Percentiles rank a stretch among this genome's conserved stretches.
phyloP scores from a whole-genome alignment of 2,797 vertebrate genomes.

The Pseudomugil tenellus region DNA sequence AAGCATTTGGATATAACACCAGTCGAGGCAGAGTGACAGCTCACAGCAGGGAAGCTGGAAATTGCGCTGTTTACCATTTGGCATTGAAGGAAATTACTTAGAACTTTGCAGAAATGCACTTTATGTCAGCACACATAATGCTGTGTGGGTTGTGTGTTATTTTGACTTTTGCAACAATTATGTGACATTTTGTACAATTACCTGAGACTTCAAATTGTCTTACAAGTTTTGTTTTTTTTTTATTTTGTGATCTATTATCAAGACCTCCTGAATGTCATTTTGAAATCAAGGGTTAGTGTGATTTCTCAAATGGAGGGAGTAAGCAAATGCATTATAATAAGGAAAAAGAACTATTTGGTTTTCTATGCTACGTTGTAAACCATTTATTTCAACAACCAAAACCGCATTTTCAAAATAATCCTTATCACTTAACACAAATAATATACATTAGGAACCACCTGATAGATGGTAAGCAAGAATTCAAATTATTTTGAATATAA shows the following conservation, averaged over 20 bases:
- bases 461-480: background rate
- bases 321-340: conserved; percentile 55
- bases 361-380: conserved; percentile 27
- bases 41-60: conserved; percentile 69
- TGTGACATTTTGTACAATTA: conserved; percentile 77
- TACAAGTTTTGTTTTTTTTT: conserved; percentile 43
- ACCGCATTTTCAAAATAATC: background rate
- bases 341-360: conserved; percentile 36
- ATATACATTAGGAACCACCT: background rate
- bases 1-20: conserved; percentile 66
- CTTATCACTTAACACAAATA: background rate
- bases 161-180: conserved; percentile 76
- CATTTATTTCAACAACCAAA: background rate
- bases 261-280: conserved; percentile 63
- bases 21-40: conserved; percentile 72
- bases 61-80: conserved; percentile 75
- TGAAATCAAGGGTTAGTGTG: conserved; percentile 60
- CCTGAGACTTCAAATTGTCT: conserved; percentile 64
- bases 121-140: conserved; percentile 67
- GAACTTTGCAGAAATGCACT: conserved; percentile 65
- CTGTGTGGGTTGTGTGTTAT: conserved; percentile 70
- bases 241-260: conserved; percentile 50
- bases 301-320: conserved; percentile 64
- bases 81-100: conserved; percentile 75
- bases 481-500: background rate